Evolutionary conservation across 2,888 invertebrate species (phyloP), one percentile per base, ranked within the genome.

Genomic region (Drosophila hamatofila): DNA sequence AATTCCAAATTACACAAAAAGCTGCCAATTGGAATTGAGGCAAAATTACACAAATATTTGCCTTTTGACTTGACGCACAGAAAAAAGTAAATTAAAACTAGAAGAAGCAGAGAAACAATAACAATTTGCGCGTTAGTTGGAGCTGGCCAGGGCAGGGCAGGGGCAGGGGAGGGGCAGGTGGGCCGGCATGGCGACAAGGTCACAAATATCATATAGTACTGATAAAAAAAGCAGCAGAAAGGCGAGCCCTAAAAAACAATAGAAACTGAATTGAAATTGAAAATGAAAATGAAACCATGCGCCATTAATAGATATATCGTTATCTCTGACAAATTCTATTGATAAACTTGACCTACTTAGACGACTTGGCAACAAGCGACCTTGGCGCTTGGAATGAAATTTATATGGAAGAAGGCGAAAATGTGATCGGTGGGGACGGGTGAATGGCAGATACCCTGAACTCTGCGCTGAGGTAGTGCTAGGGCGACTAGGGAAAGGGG

Each of bases 291-390:
- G 59, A 70, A 75, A 60, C 37, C n/a, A 35, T 23, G 37, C 3
- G 57, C 51, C 12, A 67, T 60, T 59, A 66, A 75, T 78, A 86
- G 87, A 83, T 86, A 86, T 80, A 74, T 60, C 39, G 61, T 30
- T 69, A 70, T 73, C 70, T 25, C 52, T 51, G 51, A 42, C 54
- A 41, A 39, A 48, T 25, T 48, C 18, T 48, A 68, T 72, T 77
- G 78, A 80, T 87, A 83, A 87, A 87, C 89, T 89, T 84, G 89
- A 89, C 87, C 89, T 71, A 86, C 52, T 83, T 84, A 51, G 72
- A 35, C 37, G 12, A 39, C 33, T 39, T 44, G 30, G 16, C 21
- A 44, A 39, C 42, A 7, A 23, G 33, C 63, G 77, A 62, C 80
- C 75, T 77, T 77, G 75, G 21, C 42, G 58, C 44, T 62, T 48